Conservation (phyloP, 2,888 invertebrate genomes). For the Amblyjoppa fuscipennis region DNA sequence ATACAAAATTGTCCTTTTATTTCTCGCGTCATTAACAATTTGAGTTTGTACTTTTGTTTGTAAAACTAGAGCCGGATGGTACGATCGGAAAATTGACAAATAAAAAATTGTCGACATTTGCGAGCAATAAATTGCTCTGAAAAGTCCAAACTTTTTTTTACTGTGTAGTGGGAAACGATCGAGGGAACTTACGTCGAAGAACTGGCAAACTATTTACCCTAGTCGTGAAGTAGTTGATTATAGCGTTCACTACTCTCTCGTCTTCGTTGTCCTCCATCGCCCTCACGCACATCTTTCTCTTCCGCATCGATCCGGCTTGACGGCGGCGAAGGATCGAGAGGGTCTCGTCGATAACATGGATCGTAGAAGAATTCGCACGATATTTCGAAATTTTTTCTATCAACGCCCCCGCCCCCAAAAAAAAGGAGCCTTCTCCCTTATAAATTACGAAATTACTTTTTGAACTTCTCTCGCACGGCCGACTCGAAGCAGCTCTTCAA, state of each 20-base stretch:
- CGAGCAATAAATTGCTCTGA: no score
- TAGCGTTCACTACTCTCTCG: constrained; percentile 80
- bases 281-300: constrained; percentile 78
- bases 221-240: constrained; percentile 81
- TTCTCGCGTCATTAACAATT: no score
- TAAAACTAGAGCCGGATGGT: no score
- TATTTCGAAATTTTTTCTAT: background rate
- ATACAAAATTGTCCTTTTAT: no score
- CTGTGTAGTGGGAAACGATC: background rate
- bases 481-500: background rate
- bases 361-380: background rate
- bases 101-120: no score
- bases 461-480: background rate
- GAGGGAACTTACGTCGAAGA: constrained; percentile 11
- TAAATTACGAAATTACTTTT: background rate
- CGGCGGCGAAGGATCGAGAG: constrained; percentile 34
- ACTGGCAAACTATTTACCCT: constrained; percentile 78
- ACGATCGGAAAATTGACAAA: no score
- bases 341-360: constrained; percentile 58
- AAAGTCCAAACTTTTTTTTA: no score
- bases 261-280: constrained; percentile 79
- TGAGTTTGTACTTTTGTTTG: no score
- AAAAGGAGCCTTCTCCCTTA: background rate
- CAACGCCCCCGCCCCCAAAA: background rate
- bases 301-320: constrained; percentile 68